These are phyloP conservation scores for Chaetogeoica ovagalla DNA, from an alignment of 2,888 invertebrate species.

Conservation along the genomic window DNA sequence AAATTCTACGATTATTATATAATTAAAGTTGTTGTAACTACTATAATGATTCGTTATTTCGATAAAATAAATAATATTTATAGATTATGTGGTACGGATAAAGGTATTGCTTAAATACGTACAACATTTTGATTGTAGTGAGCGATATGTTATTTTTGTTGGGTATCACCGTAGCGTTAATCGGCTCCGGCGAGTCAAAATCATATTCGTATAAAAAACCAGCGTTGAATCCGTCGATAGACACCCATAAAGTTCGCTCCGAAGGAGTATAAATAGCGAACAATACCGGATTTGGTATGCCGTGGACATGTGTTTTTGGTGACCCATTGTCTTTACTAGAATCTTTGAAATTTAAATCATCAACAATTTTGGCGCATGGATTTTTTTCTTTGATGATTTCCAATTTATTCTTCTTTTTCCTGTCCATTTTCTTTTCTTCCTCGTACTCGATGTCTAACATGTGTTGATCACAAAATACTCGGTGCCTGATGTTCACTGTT, in stretches of 20 bases:
- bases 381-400: conserved; percentile 61
- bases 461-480: conserved; percentile 66
- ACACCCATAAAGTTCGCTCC: conserved; percentile 65
- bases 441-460: conserved; percentile 64
- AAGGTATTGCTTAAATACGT: not conserved
- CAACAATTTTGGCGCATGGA: conserved; percentile 67
- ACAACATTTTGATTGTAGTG: conserved; percentile 19
- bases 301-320: conserved; percentile 62
- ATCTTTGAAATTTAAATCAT: conserved; percentile 61
- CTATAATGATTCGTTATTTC: not conserved
- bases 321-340: conserved; percentile 66
- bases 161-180: not conserved
- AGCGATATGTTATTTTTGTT: conserved; percentile 27
- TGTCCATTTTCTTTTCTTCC: conserved; percentile 62
- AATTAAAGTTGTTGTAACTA: not conserved
- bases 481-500: conserved; percentile 67
- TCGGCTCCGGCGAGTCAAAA: conserved; percentile 64
- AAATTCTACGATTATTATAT: not conserved
- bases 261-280: conserved; percentile 60
- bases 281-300: conserved; percentile 65
- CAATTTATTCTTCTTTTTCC: conserved; percentile 65
- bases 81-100: not conserved
- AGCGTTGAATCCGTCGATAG: conserved; percentile 69
- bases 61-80: too few relatives aligned
- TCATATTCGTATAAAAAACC: conserved; percentile 68